Evolutionary conservation across 2,888 invertebrate genomes (phyloP).

Genomic region (Masnerella sp.): DNA sequence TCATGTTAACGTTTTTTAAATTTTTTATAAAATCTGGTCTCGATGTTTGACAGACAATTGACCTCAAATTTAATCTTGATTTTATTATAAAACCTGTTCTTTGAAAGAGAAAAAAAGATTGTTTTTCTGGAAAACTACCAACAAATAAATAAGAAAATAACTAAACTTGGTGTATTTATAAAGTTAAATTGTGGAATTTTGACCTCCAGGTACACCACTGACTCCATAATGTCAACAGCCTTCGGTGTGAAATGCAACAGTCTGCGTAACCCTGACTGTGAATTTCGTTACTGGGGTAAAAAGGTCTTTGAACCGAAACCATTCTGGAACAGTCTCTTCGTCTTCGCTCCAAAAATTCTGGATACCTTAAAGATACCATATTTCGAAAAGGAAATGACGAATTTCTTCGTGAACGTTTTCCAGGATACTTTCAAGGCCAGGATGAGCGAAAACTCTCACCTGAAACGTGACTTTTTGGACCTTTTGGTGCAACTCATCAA

Average conservation of each 20-base stretch:
- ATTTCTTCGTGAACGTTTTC: slow-evolving; percentile 74
- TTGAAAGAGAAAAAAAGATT: too few relatives aligned
- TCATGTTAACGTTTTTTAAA: too few relatives aligned
- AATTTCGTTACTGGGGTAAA: slow-evolving; percentile 70
- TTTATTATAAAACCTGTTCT: too few relatives aligned
- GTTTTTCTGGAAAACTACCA: too few relatives aligned
- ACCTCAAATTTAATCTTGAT: too few relatives aligned
- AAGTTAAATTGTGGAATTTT: too few relatives aligned
- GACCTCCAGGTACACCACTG: slow-evolving; percentile 65
- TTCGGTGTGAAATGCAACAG: slow-evolving; percentile 71
- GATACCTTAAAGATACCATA: slow-evolving; percentile 66
- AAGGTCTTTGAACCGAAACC: slow-evolving; percentile 58
- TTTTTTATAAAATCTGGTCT: too few relatives aligned
- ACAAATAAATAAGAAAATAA: neutral
- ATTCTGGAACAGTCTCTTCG: slow-evolving; percentile 46
- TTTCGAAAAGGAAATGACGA: slow-evolving; percentile 61
- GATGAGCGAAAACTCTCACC: slow-evolving; percentile 61
- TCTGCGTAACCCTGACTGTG: slow-evolving; percentile 66
- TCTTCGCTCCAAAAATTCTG: slow-evolving; percentile 67
- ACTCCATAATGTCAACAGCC: slow-evolving; percentile 69
- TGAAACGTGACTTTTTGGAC: slow-evolving; percentile 74
- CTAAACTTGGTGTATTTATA: too few relatives aligned
- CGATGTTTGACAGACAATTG: too few relatives aligned
- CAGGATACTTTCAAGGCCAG: slow-evolving; percentile 71
- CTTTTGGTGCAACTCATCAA: slow-evolving; percentile 73